These are phyloP conservation scores for Synaphobranchus kaupii DNA, from an alignment of 2,797 vertebrate genomes.

Conservation along the genomic window DNA sequence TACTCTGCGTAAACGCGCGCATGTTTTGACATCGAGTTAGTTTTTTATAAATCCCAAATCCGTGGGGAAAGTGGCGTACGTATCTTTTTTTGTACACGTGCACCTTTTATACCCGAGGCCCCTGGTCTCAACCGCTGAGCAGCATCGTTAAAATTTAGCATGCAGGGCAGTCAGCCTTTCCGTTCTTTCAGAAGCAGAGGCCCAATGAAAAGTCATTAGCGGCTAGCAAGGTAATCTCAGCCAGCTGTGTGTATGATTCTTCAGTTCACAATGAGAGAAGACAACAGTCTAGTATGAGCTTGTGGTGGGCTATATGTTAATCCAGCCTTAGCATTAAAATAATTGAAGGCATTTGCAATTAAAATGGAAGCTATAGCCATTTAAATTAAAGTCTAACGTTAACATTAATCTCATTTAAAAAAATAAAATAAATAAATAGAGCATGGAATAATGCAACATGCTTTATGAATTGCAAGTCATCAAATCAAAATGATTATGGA, in stretches of 20 bases:
- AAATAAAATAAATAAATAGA: no score
- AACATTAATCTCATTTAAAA: background rate
- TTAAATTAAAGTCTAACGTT: background rate
- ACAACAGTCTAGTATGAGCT: background rate
- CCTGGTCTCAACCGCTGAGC: no score
- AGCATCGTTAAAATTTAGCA: no score
- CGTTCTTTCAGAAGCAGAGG: no score
- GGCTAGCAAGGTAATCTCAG: background rate
- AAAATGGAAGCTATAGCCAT: background rate
- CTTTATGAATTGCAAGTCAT: background rate
- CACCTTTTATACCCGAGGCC: no score
- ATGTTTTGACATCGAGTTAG: no score
- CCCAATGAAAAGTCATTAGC: background rate
- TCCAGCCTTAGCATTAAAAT: background rate
- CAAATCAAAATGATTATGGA: background rate
- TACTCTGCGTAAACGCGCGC: no score
- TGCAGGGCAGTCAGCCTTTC: no score
- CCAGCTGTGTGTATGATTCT: background rate
- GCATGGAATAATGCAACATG: no score
- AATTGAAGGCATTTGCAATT: conserved; percentile 6
- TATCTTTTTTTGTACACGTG: no score
- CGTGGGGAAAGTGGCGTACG: no score
- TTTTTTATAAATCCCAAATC: no score
- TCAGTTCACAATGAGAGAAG: background rate
- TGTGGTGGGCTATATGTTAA: background rate